Evolutionary conservation across 2,888 invertebrate species (phyloP).

Genomic region (Leptinotarsa rubiginosa): DNA sequence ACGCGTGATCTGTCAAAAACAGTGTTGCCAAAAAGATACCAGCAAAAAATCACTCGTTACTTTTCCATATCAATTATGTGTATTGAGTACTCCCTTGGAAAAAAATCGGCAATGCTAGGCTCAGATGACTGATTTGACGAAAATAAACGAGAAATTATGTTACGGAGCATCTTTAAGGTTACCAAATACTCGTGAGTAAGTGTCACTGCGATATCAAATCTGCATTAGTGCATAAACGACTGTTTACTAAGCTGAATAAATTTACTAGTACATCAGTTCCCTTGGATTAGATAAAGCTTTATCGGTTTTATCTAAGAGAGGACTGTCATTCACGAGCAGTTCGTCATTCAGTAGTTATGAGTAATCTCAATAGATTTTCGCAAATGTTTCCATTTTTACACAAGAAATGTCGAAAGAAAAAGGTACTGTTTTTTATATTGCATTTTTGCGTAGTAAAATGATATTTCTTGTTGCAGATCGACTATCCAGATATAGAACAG

Average conservation of each 20-base stretch:
- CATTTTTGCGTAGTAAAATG: background rate
- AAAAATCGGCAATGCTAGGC: no score
- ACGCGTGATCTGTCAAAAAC: no score
- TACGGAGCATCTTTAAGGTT: background rate
- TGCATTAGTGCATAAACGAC: constrained; percentile 20
- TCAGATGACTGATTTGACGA: background rate
- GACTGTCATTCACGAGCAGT: constrained; percentile 15
- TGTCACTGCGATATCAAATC: background rate
- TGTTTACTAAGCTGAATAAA: background rate
- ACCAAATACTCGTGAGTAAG: constrained; percentile 13
- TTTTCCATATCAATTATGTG: no score
- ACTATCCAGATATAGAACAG: constrained; percentile 74
- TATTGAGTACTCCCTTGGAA: no score
- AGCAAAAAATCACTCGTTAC: no score
- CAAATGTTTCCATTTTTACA: constrained; percentile 26
- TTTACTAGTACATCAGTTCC: constrained; percentile 9
- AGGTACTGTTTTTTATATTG: constrained; percentile 8
- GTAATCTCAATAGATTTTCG: constrained; percentile 25
- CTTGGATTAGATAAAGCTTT: constrained; percentile 16
- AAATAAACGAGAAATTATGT: background rate
- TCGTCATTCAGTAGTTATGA: constrained; percentile 20
- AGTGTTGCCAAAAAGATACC: no score
- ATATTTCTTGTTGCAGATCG: constrained; percentile 71
- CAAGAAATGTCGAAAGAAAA: constrained; percentile 32
- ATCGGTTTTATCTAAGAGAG: constrained; percentile 33